These are phyloP conservation scores for Acrocyrtus sp. DNA, from an alignment of 2,888 invertebrate genomes.

Conservation along the genomic window DNA sequence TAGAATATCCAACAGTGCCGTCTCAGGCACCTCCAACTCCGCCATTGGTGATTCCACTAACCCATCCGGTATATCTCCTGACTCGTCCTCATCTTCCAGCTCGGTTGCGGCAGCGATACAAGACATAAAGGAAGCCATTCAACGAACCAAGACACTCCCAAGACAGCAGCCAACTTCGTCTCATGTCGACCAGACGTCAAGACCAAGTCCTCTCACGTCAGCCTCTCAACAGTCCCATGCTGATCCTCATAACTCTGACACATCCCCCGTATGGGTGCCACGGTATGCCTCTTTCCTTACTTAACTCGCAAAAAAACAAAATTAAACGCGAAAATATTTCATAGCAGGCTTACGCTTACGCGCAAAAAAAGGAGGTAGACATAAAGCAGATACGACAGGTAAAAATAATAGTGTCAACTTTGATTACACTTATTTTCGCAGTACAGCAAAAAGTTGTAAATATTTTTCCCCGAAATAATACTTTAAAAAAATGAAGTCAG, in stretches of 20 bases:
- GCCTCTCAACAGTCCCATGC: constrained; percentile 43
- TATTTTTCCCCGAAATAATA: too few relatives aligned
- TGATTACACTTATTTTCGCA: too few relatives aligned
- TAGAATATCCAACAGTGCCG: not conserved
- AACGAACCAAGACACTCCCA: constrained; percentile 76
- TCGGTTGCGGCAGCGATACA: constrained; percentile 77
- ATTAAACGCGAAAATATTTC: not conserved
- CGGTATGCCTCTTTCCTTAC: constrained; percentile 22
- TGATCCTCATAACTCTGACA: constrained; percentile 55
- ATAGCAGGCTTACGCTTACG: not conserved
- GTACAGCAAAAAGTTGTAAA: too few relatives aligned
- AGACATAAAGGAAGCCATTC: constrained; percentile 83
- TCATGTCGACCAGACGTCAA: constrained; percentile 44
- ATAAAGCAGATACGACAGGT: constrained; percentile 21
- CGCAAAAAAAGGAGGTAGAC: not conserved
- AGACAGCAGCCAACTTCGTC: constrained; percentile 44
- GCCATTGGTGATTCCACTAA: constrained; percentile 24
- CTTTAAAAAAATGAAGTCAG: not conserved
- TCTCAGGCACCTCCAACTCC: constrained; percentile 8
- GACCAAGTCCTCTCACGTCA: constrained; percentile 46
- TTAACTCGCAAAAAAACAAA: not conserved
- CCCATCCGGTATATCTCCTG: constrained; percentile 49
- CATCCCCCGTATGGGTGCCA: constrained; percentile 48
- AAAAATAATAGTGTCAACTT: constrained; percentile 28
- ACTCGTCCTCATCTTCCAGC: constrained; percentile 52